A percentile compares a stretch with the other conserved stretches of the same genome.
Conservation (phyloP, 1,140 invertebrate genomes). For the Drosophila albomicans region DNA sequence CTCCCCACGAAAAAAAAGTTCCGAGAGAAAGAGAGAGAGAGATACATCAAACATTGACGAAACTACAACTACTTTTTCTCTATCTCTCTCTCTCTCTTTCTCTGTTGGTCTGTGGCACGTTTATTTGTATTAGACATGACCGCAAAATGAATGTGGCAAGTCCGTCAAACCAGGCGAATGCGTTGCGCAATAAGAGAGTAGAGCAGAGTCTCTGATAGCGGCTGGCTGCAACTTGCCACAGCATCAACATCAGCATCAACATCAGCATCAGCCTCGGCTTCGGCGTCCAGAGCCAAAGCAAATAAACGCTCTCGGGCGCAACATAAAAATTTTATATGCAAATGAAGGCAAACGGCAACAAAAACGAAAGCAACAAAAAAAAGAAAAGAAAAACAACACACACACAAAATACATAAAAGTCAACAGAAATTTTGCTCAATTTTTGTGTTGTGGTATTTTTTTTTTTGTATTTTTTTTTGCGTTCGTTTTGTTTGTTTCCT, state of each 20-base stretch:
- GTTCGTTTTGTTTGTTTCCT: constrained; percentile 37
- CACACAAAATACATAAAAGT: constrained; percentile 50
- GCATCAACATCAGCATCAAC: background rate
- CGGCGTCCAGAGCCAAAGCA: constrained; percentile 42
- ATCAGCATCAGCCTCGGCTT: too few species aligned
- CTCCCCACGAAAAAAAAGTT: constrained; percentile 9
- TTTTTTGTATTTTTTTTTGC: constrained; percentile 18
- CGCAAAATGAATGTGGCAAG: constrained; percentile 60
- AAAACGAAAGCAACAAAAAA: constrained; percentile 18
- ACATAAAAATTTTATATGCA: constrained; percentile 80
- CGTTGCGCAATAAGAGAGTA: constrained; percentile 33
- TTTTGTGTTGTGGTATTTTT: constrained; percentile 35
- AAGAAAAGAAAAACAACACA: constrained; percentile 2
- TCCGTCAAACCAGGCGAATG: constrained; percentile 47
- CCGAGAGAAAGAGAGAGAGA: constrained; percentile 13
- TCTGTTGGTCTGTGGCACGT: constrained; percentile 43
- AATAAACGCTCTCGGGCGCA: constrained; percentile 75
- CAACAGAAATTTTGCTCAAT: constrained; percentile 61
- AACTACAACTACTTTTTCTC: constrained; percentile 15
- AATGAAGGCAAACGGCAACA: constrained; percentile 70
- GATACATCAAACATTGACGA: constrained; percentile 41
- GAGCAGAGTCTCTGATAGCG: constrained; percentile 15
- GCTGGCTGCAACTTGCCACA: constrained; percentile 23
- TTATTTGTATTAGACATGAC: constrained; percentile 68
- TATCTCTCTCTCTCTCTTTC: constrained; percentile 11